Conservation (phyloP, 1,140 invertebrate species). For the Paramacrobiotus metropolitanus region DNA sequence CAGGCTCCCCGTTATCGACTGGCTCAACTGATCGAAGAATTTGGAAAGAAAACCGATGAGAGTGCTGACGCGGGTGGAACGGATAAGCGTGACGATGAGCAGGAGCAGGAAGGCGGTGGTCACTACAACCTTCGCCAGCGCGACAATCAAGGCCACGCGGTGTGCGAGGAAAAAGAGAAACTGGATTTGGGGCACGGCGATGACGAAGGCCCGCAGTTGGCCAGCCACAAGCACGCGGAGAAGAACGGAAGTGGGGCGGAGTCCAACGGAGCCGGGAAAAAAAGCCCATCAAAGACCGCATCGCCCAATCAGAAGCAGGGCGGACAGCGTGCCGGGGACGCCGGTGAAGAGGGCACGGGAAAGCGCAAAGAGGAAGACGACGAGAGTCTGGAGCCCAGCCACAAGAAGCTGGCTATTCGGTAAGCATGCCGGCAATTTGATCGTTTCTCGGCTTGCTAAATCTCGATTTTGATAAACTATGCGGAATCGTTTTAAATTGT, state of each 20-base stretch:
- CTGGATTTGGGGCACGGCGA: not conserved
- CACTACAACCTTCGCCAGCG: not conserved
- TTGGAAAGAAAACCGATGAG: not conserved
- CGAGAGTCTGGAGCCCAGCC: not conserved
- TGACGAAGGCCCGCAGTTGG: not conserved
- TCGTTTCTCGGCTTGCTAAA: too few relatives aligned
- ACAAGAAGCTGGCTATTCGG: not conserved
- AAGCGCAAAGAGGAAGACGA: not conserved
- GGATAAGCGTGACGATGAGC: not conserved
- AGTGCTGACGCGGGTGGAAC: not conserved
- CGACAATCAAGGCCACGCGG: not conserved
- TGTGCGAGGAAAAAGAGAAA: not conserved
- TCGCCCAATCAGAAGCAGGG: not conserved
- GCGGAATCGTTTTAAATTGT: too few relatives aligned
- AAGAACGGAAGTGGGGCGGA: not conserved
- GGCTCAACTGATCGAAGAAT: too few relatives aligned
- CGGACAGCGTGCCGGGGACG: not conserved
- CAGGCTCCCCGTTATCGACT: too few relatives aligned
- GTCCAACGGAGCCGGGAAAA: too few relatives aligned
- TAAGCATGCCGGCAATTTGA: too few relatives aligned
- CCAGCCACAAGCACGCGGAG: not conserved
- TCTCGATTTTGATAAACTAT: too few relatives aligned
- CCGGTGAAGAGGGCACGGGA: not conserved
- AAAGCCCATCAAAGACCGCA: too few relatives aligned
- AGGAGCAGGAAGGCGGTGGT: not conserved